Evolutionary conservation across 2,797 vertebrate species (phyloP), one percentile per base, ranked within the genome.

Genomic region (Rhyacichthys aspro): DNA sequence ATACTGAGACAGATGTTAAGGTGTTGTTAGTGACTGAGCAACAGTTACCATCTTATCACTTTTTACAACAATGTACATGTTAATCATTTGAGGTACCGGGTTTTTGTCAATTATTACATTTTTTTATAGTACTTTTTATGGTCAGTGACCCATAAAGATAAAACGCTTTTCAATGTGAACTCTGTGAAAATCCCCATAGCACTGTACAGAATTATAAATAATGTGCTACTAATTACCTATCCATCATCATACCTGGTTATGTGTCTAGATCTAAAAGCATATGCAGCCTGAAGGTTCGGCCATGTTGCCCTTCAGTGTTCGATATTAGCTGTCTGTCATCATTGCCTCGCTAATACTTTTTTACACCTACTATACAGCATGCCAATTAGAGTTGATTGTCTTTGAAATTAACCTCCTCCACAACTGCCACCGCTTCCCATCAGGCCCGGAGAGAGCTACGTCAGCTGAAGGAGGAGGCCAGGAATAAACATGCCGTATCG

Each of bases 361-460:
- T 43, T 59, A 69, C 72, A 55, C 63, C 59, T 43, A 43, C 75
- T 39, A 59, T 18, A 14, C 44, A 16, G 8, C 47, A 42, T 41
- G 47, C 57, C 71, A 63, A 62, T 72, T 55, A 52, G 46, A 47
- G 74, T 67, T 79, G 63, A 72, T 56, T 83, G 72, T 48, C 56
- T 28, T 55, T 72, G 46, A 82, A 74, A 80, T 73, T 70, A 86
- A 76, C 74, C 72, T 50, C 75, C 70, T 61, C 71, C 81, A 47
- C 79, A 72, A 80, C 75, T 79, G 63, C 82, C 82, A 63, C 81
- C 77, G 32, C 81, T 86, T 84, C 36, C 33, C 72, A 81, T 85
- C 92, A 97, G 96, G 96, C 95, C 67, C 94, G 96, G 89, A 92
- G 93, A 93, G 95, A 98, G 91, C 95, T 98, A 92, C 94, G 93